Evolutionary conservation across 2,113 vertebrate species (phyloP), one percentile per base, ranked within the genome.

Genomic region (Pelvicachromis taeniatus): DNA sequence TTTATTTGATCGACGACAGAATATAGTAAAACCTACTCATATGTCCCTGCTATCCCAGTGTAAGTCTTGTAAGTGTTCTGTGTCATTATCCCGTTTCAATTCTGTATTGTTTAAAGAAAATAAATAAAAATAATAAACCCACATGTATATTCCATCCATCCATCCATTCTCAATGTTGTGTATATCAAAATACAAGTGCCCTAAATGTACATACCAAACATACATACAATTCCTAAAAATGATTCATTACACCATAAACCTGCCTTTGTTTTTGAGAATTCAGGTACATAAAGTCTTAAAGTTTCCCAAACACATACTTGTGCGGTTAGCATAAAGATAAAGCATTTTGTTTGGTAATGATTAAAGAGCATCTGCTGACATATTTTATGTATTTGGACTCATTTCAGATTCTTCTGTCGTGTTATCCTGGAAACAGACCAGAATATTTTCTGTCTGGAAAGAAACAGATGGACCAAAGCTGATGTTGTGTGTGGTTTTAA

Each of bases 141-240:
- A 63, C 59, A 4, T 63, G 59, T 0, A 63, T 38, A 38, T 63
- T 38, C n/a, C n/a, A n/a, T n/a, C n/a, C n/a, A n/a, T n/a, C n/a
- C n/a, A n/a, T n/a, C n/a, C n/a, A n/a, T n/a, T n/a, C n/a, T n/a
- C n/a, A n/a, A 1, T 63, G 33, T 63, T 38, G 1, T 63, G 59
- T 38, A 21, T 63, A 0, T 21, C 33, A 63, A 63, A 63, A 63
- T 38, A 8, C 10, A 63, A 63, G 19, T 63, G 33, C 19, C 33
- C 0, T 21, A 0, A 63, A 63, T 63, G 33, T 63, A 38, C 59
- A 38, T 21, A 4, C 33, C 17, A 63, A 38, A 13, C 33, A 58
- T 29, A 13, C 33, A 63, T 63, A 12, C 3, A 38, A 21, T 63
- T 63, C 33, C 33, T 38, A 2, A 33, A 2, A 33, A 33, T 0